A percentile compares a stretch with the other conserved stretches of the same genome.
phyloP scores from a whole-genome alignment of 1,140 invertebrate genomes.

The Andricus grossulariae region DNA sequence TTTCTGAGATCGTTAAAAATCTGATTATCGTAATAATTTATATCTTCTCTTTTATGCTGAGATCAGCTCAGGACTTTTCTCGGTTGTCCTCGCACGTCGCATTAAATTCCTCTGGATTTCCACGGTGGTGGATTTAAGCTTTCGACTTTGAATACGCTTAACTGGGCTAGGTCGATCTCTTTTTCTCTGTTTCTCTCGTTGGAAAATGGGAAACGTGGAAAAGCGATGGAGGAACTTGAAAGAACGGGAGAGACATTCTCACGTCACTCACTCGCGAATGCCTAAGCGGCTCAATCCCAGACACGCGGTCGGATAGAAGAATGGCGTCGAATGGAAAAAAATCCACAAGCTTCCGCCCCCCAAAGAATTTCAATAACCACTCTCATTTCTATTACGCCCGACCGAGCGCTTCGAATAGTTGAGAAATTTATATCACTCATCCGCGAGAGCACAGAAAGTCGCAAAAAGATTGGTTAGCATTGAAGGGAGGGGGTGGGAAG shows the following conservation, averaged over 20 bases:
- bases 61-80: conserved; percentile 21
- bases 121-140: conserved; percentile 28
- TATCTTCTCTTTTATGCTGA: conserved; percentile 30
- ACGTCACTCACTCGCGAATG: conserved; percentile 55
- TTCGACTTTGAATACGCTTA: conserved; percentile 29
- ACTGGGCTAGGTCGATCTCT: conserved; percentile 8
- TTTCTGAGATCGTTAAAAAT: conserved; percentile 8
- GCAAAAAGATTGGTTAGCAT: conserved; percentile 49
- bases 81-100: conserved; percentile 26
- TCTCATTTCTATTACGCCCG: conserved; percentile 52
- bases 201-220: conserved; percentile 11
- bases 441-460: not conserved
- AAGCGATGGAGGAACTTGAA: conserved; percentile 3
- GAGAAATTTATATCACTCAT: not conserved
- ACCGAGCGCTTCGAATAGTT: not conserved
- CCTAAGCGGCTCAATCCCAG: conserved; percentile 54
- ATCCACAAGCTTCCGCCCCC: conserved; percentile 4
- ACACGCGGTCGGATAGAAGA: conserved; percentile 47
- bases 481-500: not conserved
- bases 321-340: conserved; percentile 36
- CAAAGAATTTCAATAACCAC: conserved; percentile 59
- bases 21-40: conserved; percentile 26
- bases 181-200: not conserved
- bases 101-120: conserved; percentile 28
- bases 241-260: conserved; percentile 43